Evolutionary conservation across 2,888 invertebrate genomes (phyloP), one percentile per base, ranked within the genome.

Genomic region (Lasius fuliginosus): DNA sequence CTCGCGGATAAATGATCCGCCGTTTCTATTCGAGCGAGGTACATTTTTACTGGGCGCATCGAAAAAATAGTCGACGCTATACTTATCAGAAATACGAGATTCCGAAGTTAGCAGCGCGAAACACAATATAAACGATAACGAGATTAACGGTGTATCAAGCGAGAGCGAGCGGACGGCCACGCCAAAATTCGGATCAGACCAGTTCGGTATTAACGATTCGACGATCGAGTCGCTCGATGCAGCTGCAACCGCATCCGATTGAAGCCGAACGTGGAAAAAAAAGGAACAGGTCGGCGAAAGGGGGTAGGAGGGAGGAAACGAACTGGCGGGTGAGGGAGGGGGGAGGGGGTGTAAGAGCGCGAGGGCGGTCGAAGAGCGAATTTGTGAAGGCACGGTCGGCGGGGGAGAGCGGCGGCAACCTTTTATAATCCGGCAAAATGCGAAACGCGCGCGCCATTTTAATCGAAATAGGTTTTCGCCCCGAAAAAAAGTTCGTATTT

Each of bases 401-500:
- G 85, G 85, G 83, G 62, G 69, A 79, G 86, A 88, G 90, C 88
- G 90, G 87, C 89, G 90, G 91, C 91, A 92, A 92, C 92, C 93
- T 93, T 94, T 94, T 93, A 94, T 94, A 94, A 94, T 94, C 93
- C 93, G 92, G 92, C 92, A 92, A 94, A 94, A 94, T 92, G 93
- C 93, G 92, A 93, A 93, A 93, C 91, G 92, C 92, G 92, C 93
- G 92, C 92, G 94, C 94, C 93, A 93, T 94, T 94, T 94, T 94
- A 94, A 94, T 94, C 94, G 94, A 94, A 94, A 94, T 94, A 94
- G 93, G 93, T 94, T 94, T 94, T 94, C 92, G 94, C 92, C 90
- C 90, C 90, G 93, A 93, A 94, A 94, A 91, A 92, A 92, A 92
- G 92, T 93, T 93, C 93, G 94, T 93, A 94, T 94, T 94, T 94